Evolutionary conservation across 2,888 invertebrate genomes (phyloP).

Genomic region (Ichneumon xanthorius): DNA sequence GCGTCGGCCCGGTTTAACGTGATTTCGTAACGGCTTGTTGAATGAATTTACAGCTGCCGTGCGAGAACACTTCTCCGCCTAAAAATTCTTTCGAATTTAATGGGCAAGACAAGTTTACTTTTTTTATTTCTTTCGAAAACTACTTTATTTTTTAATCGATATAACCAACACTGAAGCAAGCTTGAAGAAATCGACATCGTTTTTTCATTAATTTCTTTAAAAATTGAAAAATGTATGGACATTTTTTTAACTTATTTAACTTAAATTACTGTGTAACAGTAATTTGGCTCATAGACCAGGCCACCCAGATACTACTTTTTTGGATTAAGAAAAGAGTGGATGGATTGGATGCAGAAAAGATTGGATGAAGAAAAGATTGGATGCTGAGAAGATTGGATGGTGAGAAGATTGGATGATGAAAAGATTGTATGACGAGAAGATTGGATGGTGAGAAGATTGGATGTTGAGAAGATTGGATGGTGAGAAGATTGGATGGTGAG

Average conservation of each 20-base stretch:
- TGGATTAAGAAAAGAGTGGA: no score
- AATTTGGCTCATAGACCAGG: neutral
- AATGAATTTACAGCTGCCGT: slow-evolving; percentile 72
- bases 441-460: no score
- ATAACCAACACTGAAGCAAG: neutral
- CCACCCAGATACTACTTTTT: neutral
- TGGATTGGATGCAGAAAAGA: no score
- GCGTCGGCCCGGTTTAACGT: slow-evolving; percentile 77
- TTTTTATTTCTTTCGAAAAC: neutral
- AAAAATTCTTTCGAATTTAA: slow-evolving; percentile 31
- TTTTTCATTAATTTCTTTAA: no score
- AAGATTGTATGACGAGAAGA: neutral
- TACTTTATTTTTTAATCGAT: slow-evolving; percentile 1
- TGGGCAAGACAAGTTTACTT: neutral
- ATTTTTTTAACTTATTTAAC: neutral
- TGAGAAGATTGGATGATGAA: no score
- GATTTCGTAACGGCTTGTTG: slow-evolving; percentile 76
- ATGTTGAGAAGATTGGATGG: no score
- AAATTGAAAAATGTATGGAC: no score
- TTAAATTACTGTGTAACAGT: no score
- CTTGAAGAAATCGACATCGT: no score
- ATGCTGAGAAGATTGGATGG: no score
- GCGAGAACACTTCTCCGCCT: neutral
- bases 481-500: no score
- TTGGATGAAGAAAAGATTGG: no score